Conservation (phyloP, 2,888 invertebrate genomes). For the Pyrochroa serraticornis region DNA sequence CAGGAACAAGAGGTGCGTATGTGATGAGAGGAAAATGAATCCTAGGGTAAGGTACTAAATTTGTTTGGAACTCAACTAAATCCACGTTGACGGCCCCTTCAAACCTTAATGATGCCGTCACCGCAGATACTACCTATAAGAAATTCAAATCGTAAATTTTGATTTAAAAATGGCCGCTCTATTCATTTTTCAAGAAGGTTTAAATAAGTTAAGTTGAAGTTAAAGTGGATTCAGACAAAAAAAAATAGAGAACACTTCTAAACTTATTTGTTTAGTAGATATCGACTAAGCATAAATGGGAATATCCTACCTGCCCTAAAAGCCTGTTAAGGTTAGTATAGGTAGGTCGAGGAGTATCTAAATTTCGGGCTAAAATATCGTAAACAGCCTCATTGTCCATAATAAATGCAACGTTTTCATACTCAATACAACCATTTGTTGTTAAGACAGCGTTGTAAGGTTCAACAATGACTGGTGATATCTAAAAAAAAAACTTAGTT, state of each 20-base stretch:
- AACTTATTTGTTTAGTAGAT: too few species aligned
- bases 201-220: too few species aligned
- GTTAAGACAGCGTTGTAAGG: slow-evolving; percentile 78
- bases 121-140: slow-evolving; percentile 66
- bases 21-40: slow-evolving; percentile 85
- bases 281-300: too few species aligned
- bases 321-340: slow-evolving; percentile 87
- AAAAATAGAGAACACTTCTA: too few species aligned
- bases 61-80: slow-evolving; percentile 79
- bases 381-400: slow-evolving; percentile 80
- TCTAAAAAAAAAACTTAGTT: slow-evolving; percentile 39
- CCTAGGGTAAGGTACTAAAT: slow-evolving; percentile 84
- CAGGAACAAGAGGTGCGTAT: slow-evolving; percentile 73
- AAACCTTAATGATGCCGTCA: slow-evolving; percentile 75
- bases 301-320: slow-evolving; percentile 67
- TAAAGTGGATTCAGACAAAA: too few species aligned
- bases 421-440: slow-evolving; percentile 72
- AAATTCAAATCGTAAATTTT: too few species aligned
- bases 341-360: slow-evolving; percentile 79
- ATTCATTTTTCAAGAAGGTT: too few species aligned
- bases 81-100: slow-evolving; percentile 70
- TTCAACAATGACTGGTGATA: slow-evolving; percentile 77
- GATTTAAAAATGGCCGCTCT: too few species aligned
- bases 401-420: slow-evolving; percentile 73
- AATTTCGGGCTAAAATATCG: slow-evolving; percentile 74